Percentiles rank a stretch among this genome's conserved stretches.
phyloP scores from a whole-genome alignment of 2,113 vertebrate species.

The Setophaga kirtlandii region DNA sequence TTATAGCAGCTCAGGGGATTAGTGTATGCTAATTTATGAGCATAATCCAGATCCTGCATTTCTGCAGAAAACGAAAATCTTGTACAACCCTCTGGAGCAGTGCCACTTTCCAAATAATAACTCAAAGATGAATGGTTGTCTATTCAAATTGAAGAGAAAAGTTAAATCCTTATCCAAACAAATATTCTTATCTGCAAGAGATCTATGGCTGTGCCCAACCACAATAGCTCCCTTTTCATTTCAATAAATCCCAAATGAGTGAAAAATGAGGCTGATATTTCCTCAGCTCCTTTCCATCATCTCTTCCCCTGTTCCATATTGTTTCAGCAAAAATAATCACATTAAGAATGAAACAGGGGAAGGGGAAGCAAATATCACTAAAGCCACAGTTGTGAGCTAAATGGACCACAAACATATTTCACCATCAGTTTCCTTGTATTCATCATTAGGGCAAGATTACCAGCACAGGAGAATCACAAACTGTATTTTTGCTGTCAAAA shows the following conservation, averaged over 20 bases:
- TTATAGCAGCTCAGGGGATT: background rate
- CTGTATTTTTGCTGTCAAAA: background rate
- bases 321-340: background rate
- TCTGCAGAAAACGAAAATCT: background rate
- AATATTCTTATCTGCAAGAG: background rate
- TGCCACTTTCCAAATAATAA: background rate
- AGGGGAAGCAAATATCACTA: background rate
- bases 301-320: background rate
- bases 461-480: background rate
- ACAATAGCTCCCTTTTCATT: background rate
- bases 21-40: background rate
- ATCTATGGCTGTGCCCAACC: background rate
- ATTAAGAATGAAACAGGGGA: background rate
- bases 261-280: background rate
- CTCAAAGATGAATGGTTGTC: background rate
- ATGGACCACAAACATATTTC: background rate
- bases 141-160: background rate
- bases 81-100: background rate
- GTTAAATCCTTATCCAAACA: background rate
- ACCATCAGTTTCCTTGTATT: background rate
- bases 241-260: background rate
- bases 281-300: background rate
- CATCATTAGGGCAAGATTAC: background rate
- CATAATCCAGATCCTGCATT: background rate
- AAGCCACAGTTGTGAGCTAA: background rate